Base-by-base conservation (phyloP, 2,888 invertebrate genomes). In the Drosophila stalkeri region DNA sequence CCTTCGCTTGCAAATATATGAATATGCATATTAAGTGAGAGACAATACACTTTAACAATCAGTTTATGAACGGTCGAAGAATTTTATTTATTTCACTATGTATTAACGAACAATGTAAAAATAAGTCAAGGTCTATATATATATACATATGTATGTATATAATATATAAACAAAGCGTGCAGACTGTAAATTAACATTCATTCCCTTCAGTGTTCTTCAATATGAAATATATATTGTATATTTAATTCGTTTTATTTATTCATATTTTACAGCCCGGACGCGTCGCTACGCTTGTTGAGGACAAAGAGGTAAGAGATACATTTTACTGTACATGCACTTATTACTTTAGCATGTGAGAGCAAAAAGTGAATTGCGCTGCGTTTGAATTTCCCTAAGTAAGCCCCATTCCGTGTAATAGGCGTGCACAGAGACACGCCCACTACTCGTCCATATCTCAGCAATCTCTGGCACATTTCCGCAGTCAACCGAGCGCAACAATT, bases 231-330 rank as follows among this genome's bases (percentile, higher is more conserved):
- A 14, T 37, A 39, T 7, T 14, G 5, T 44, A 12, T 5, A 70
- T 41, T 37, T 60, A 47, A 63, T 56, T 23, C 49, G 56, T 41
- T 65, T 61, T 86, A 68, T 80, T 69, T 79, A 55, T 61, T 55
- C 41, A 16, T 43, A 9, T 60, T 92, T 96, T 96, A 75, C 95
- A 98, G 98, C 98, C 98, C 72, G 98, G 98, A 65, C 94, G 98
- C 90, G 98, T 98, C 43, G 98, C 97, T 14, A 98, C 98, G 27
- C 94, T 98, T 56, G 94, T 98, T 63, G 95, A 96, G 92, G 96
- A 97, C 91, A 94, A 95, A 91, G 95, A 97, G 94, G 98, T 98
- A 94, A 85, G 27, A 37, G 1, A 37, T 37, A 4, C 27, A 43
- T 16, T 16, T 43, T 41, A 27, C 31, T 43, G 14, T 18, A 55